Percentiles rank a stretch among this genome's conserved stretches.
Evolutionary conservation across 2,113 vertebrate species (phyloP).

Genomic region (Bagarius yarrelli): DNA sequence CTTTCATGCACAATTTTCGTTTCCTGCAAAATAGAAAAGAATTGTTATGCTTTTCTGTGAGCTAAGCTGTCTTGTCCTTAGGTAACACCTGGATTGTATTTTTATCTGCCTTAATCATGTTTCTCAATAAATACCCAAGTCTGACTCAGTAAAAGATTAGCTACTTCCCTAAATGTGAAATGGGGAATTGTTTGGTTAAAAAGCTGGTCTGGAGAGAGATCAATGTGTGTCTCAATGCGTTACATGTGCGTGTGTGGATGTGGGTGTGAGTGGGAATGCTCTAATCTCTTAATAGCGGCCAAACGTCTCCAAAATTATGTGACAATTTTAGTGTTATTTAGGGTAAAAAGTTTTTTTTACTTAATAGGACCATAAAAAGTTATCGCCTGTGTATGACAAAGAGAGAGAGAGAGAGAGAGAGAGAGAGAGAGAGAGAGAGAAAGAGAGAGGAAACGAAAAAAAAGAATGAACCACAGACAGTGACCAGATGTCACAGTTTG

Average conservation of each 20-base stretch:
- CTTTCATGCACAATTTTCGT: background rate
- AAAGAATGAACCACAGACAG: background rate
- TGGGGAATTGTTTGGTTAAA: constrained; percentile 32
- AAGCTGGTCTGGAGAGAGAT: constrained; percentile 7
- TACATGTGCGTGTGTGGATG: constrained; percentile 14
- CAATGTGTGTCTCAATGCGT: background rate
- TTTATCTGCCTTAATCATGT: constrained; percentile 42
- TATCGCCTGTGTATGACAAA: background rate
- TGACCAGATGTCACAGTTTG: background rate
- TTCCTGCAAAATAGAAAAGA: constrained; percentile 41
- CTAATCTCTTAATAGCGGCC: background rate
- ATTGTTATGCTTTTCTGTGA: constrained; percentile 16
- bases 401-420: background rate
- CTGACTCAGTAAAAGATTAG: constrained; percentile 28
- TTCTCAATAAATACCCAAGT: constrained; percentile 31
- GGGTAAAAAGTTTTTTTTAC: background rate
- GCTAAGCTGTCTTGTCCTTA: constrained; percentile 19
- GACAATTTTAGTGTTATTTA: background rate
- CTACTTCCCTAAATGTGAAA: constrained; percentile 16
- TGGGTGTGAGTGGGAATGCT: constrained; percentile 11
- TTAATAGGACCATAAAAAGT: background rate
- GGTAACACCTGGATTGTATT: constrained; percentile 38
- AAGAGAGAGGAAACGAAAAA: background rate
- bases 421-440: background rate
- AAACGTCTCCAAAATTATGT: background rate